Conservation (phyloP, 2,888 invertebrate genomes). For the Ecliptopera silaceata region DNA sequence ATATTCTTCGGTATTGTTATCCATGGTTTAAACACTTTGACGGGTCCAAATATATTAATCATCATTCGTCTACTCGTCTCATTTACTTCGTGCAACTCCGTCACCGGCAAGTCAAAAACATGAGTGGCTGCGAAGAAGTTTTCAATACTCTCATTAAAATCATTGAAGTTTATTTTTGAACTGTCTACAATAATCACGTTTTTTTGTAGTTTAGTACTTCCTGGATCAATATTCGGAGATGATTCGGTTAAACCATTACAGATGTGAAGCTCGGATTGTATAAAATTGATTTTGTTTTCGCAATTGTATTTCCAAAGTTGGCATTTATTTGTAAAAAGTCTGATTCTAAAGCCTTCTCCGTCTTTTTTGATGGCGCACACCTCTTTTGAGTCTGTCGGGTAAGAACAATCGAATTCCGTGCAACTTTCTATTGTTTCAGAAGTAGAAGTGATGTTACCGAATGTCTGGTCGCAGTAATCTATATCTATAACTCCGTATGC, state of each 20-base stretch:
- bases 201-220: constrained; percentile 24
- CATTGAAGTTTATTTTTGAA: constrained; percentile 45
- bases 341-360: constrained; percentile 56
- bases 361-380: constrained; percentile 59
- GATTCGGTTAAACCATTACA: constrained; percentile 45
- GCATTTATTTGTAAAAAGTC: constrained; percentile 58
- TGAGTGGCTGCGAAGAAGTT: constrained; percentile 70
- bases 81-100: constrained; percentile 45
- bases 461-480: constrained; percentile 50
- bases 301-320: constrained; percentile 58
- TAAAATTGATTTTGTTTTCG: constrained; percentile 44
- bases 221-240: neutral
- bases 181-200: constrained; percentile 57
- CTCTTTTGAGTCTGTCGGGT: constrained; percentile 22
- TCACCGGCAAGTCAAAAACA: constrained; percentile 56
- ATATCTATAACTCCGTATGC: constrained; percentile 26
- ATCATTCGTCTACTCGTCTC: constrained; percentile 50
- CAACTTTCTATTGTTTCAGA: constrained; percentile 32
- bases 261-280: constrained; percentile 50
- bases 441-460: constrained; percentile 13
- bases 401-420: constrained; percentile 29
- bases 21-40: constrained; percentile 60
- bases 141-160: constrained; percentile 60
- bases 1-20: constrained; percentile 53
- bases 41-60: constrained; percentile 53